Percentiles rank a stretch among this genome's conserved stretches.
phyloP scores from a whole-genome alignment of 2,888 invertebrate species.

The Caenorhabditis sulstoni region DNA sequence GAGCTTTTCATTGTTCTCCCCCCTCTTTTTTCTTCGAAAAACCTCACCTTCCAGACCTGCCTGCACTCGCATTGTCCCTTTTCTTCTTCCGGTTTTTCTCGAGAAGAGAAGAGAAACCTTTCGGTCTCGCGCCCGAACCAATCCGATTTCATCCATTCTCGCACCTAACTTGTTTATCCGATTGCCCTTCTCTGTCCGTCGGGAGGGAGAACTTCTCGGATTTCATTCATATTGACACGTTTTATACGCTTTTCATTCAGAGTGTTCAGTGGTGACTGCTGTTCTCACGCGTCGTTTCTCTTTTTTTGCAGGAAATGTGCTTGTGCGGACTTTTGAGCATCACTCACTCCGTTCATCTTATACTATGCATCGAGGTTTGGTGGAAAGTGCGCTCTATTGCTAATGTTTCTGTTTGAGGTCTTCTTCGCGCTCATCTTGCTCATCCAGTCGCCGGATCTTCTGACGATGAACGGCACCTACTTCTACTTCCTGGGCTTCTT shows the following conservation, averaged over 20 bases:
- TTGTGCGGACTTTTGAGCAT: slow-evolving; percentile 66
- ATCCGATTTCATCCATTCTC: neutral
- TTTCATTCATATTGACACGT: slow-evolving; percentile 27
- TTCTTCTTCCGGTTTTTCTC: slow-evolving; percentile 3
- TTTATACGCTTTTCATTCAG: neutral
- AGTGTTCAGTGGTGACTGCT: neutral
- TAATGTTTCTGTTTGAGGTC: slow-evolving; percentile 40
- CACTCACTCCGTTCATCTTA: slow-evolving; percentile 63
- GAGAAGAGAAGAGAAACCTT: neutral
- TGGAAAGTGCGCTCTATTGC: neutral
- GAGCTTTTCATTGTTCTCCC: no score
- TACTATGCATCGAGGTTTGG: slow-evolving; percentile 65
- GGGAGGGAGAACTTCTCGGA: slow-evolving; percentile 16
- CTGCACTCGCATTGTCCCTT: neutral
- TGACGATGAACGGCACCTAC: slow-evolving; percentile 67
- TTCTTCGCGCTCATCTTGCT: slow-evolving; percentile 67
- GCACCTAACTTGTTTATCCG: slow-evolving; percentile 13
- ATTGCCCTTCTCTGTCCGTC: neutral
- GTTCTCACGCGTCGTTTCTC: neutral
- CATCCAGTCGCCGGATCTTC: slow-evolving; percentile 65
- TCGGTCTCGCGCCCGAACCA: neutral
- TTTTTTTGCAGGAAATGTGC: slow-evolving; percentile 67
- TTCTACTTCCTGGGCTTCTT: slow-evolving; percentile 68
- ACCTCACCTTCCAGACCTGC: no score
- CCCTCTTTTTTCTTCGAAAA: neutral